These are phyloP conservation scores for Merluccius polli DNA, from an alignment of 2,797 vertebrate species.

Conservation along the genomic window DNA sequence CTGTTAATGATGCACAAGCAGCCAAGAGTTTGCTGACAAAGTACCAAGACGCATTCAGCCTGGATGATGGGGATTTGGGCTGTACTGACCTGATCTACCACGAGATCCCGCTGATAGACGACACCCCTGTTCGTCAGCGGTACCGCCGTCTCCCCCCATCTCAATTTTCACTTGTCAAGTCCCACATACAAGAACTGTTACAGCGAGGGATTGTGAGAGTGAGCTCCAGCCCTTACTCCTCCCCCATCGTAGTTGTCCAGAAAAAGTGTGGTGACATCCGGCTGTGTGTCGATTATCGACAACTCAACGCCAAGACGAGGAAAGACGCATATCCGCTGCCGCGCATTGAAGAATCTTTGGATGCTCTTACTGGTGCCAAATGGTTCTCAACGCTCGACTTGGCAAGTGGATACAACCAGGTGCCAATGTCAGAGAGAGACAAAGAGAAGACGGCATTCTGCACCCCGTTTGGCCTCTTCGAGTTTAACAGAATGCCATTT, in stretches of 20 bases:
- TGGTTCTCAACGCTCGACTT: constrained; percentile 8
- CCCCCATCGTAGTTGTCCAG: constrained; percentile 4
- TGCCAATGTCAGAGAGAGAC: constrained; percentile 13
- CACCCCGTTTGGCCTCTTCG: no score
- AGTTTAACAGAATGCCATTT: not conserved
- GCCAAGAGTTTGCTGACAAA: not conserved
- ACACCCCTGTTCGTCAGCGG: no score
- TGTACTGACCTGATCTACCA: constrained; percentile 2
- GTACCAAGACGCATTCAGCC: not conserved
- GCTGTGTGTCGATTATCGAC: not conserved
- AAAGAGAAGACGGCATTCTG: not conserved
- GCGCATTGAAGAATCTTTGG: not conserved
- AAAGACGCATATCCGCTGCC: no score
- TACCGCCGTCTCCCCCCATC: constrained; percentile 3
- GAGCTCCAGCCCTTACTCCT: constrained; percentile 7
- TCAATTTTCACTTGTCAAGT: constrained; percentile 11
- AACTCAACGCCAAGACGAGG: not conserved
- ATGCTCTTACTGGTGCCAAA: not conserved
- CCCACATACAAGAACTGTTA: constrained; percentile 12
- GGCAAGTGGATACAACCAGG: constrained; percentile 23
- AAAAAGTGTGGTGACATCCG: not conserved
- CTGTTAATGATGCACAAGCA: not conserved
- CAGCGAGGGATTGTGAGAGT: not conserved
- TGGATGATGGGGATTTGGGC: not conserved
- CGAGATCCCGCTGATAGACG: constrained; percentile 10